A percentile compares a stretch with the other conserved stretches of the same genome.
phyloP scores from a whole-genome alignment of 2,888 invertebrate species.

The Ophraella communa region DNA sequence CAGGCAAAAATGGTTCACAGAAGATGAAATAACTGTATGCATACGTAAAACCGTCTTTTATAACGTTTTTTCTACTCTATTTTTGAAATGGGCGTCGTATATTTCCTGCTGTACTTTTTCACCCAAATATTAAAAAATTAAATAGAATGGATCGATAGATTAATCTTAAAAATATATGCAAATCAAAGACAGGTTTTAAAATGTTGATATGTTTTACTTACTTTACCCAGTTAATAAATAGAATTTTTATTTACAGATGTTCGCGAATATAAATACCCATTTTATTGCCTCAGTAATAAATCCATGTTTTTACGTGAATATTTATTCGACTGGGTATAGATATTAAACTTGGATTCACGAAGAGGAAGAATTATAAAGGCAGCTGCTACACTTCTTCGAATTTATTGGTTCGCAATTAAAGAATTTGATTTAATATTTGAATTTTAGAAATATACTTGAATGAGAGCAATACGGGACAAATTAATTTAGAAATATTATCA shows the following conservation, averaged over 20 bases:
- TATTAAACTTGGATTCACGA: not conserved
- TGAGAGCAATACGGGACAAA: not conserved
- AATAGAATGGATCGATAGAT: too few relatives aligned
- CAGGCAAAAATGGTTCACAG: not conserved
- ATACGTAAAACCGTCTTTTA: not conserved
- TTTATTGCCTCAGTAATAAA: too few relatives aligned
- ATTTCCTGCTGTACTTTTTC: not conserved
- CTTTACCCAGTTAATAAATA: too few relatives aligned
- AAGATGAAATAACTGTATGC: conserved; percentile 2
- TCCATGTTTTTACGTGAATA: too few relatives aligned
- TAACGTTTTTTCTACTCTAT: not conserved
- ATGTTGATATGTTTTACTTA: too few relatives aligned
- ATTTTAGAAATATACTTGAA: not conserved
- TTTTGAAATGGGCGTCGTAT: not conserved
- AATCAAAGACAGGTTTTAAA: too few relatives aligned
- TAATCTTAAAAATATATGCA: too few relatives aligned
- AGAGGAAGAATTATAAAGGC: conserved; percentile 13
- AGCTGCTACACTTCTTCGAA: conserved; percentile 13
- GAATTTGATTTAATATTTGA: not conserved
- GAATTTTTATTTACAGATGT: too few relatives aligned
- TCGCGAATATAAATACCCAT: too few relatives aligned
- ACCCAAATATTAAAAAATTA: too few relatives aligned
- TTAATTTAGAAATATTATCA: not conserved
- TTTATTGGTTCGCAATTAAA: not conserved
- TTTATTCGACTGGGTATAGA: too few relatives aligned